These are phyloP conservation scores for Nesogale talazaci DNA, from an alignment of 2,113 vertebrate genomes.

Conservation along the genomic window DNA sequence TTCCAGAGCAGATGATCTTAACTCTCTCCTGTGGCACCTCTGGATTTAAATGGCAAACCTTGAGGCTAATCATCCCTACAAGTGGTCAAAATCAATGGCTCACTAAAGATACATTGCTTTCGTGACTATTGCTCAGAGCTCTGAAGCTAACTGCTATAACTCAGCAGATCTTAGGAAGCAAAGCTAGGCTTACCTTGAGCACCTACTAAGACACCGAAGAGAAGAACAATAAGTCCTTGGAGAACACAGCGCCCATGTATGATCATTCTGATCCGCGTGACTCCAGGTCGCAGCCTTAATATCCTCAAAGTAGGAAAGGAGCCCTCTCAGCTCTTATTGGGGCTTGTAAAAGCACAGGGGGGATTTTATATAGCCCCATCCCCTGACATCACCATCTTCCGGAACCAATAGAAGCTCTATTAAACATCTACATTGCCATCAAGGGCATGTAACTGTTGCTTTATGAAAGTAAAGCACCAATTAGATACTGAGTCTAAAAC, in stretches of 20 bases:
- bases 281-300: not conserved
- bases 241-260: not conserved
- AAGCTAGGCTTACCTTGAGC: conserved; percentile 20
- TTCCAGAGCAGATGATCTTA: too few relatives aligned
- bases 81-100: not conserved
- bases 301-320: not conserved
- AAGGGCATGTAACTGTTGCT: not conserved
- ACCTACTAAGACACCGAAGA: not conserved
- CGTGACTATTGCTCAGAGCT: not conserved
- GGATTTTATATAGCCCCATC: not conserved
- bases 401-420: conserved; percentile 13
- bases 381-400: not conserved
- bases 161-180: not conserved
- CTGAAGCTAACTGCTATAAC: not conserved
- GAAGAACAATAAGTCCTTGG: not conserved
- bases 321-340: not conserved
- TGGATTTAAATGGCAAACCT: too few relatives aligned
- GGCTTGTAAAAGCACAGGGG: not conserved
- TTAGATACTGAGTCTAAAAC: conserved; percentile 10
- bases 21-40: too few relatives aligned
- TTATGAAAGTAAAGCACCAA: conserved; percentile 41
- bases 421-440: not conserved
- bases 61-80: too few relatives aligned
- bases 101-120: not conserved
- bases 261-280: not conserved